Conservation (phyloP, 2,113 vertebrate genomes). For the Barbus barbus region DNA sequence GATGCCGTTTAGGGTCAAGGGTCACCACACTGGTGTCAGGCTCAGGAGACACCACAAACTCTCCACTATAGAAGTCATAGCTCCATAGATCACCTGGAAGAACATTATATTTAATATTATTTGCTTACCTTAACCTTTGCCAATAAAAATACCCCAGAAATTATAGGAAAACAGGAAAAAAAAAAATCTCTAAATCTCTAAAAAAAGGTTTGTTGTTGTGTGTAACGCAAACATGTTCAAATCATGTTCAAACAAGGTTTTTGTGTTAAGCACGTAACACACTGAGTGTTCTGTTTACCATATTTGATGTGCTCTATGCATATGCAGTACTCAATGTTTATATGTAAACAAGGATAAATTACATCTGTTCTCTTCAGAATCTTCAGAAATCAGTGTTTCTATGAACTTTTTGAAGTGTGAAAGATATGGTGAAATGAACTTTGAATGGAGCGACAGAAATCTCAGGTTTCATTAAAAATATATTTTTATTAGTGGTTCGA, state of each 20-base stretch:
- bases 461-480: background rate
- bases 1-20: constrained; percentile 88
- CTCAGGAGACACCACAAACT: constrained; percentile 95
- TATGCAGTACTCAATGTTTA: background rate
- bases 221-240: background rate
- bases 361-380: too few relatives aligned
- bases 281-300: background rate
- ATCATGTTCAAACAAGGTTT: background rate
- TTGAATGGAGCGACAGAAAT: background rate
- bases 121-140: background rate
- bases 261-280: background rate
- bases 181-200: too few relatives aligned
- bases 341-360: too few relatives aligned
- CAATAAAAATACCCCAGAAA: background rate
- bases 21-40: constrained; percentile 93
- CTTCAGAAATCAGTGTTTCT: too few relatives aligned
- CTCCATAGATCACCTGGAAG: constrained; percentile 91
- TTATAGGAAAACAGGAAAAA: background rate
- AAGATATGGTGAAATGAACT: background rate
- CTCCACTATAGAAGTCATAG: constrained; percentile 95
- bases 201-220: background rate
- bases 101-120: background rate
- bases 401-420: too few relatives aligned
- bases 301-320: background rate
- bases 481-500: background rate